Evolutionary conservation across 92 coral and sea anemone species (phyloP).

Genomic region (Actinostola sp.): DNA sequence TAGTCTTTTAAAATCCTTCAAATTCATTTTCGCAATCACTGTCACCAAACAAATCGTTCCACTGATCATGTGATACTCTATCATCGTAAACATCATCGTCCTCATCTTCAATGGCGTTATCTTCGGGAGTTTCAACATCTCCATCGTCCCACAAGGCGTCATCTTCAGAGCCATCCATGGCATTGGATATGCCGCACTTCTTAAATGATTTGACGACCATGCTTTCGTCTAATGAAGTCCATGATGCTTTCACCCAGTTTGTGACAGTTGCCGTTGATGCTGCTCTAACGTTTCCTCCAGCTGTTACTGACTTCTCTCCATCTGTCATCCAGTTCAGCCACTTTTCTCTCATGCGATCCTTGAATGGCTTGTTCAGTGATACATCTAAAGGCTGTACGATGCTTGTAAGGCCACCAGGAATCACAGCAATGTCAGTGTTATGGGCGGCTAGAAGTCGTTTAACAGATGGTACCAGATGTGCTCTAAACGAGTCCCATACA

Average conservation of each 20-base stretch:
- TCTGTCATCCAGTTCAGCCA: too few relatives aligned
- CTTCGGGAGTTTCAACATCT: background rate
- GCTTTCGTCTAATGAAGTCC: background rate
- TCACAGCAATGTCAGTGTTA: background rate
- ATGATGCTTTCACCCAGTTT: constrained; percentile 11
- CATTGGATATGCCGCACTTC: constrained; percentile 24
- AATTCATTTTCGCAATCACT: constrained; percentile 7
- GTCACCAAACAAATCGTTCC: constrained; percentile 10
- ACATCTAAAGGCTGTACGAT: constrained; percentile 20
- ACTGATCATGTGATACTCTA: constrained; percentile 3
- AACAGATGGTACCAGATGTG: constrained; percentile 23
- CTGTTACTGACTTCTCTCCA: too few relatives aligned
- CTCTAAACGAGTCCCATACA: constrained; percentile 32
- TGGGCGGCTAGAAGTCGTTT: background rate
- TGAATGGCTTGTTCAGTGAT: background rate
- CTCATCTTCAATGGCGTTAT: background rate
- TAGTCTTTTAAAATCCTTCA: constrained; percentile 22
- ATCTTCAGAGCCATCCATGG: constrained; percentile 14
- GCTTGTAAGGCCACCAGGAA: constrained; percentile 12
- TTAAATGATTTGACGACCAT: constrained; percentile 11
- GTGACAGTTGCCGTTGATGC: background rate
- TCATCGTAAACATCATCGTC: constrained; percentile 8
- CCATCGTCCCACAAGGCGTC: constrained; percentile 23
- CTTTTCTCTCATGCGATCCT: background rate
- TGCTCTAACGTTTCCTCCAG: too few relatives aligned